phyloP scores from a whole-genome alignment of 1,140 invertebrate species.

The Hypsibius dujardini region DNA sequence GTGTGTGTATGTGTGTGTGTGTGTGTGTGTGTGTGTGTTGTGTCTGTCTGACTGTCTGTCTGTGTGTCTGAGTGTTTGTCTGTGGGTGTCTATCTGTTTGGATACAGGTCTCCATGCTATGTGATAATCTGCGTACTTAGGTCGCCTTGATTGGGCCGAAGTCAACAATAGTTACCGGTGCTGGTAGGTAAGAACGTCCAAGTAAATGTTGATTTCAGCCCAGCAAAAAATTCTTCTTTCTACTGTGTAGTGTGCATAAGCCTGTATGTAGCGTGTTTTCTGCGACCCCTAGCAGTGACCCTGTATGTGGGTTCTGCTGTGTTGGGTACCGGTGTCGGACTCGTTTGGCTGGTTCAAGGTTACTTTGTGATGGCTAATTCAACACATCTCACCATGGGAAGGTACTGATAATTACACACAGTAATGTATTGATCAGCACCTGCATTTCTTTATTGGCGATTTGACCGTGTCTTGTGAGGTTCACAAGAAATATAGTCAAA shows the following conservation, averaged over 20 bases:
- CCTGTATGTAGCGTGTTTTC: not conserved
- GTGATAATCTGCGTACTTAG: too few species aligned
- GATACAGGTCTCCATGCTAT: too few species aligned
- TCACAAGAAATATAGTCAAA: not conserved
- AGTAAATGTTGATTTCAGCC: not conserved
- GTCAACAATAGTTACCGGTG: constrained; percentile 63
- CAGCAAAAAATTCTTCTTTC: not conserved
- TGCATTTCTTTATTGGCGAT: too few species aligned
- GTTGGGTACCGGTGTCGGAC: constrained; percentile 20
- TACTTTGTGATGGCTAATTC: constrained; percentile 82
- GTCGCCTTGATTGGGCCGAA: constrained; percentile 60
- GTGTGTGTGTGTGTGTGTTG: too few species aligned
- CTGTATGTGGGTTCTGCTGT: not conserved
- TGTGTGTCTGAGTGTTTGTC: too few species aligned
- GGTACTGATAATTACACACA: not conserved
- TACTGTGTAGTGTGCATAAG: not conserved
- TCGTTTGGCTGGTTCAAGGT: constrained; percentile 55
- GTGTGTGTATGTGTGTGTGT: too few species aligned
- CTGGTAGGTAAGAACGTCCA: constrained; percentile 22
- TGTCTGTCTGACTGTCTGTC: too few species aligned
- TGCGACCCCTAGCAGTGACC: not conserved
- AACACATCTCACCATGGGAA: constrained; percentile 51
- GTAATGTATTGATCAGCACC: not conserved
- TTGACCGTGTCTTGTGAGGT: too few species aligned
- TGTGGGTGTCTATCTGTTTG: too few species aligned